These are phyloP conservation scores for Bombylius major DNA, from an alignment of 2,888 invertebrate genomes.

Conservation along the genomic window DNA sequence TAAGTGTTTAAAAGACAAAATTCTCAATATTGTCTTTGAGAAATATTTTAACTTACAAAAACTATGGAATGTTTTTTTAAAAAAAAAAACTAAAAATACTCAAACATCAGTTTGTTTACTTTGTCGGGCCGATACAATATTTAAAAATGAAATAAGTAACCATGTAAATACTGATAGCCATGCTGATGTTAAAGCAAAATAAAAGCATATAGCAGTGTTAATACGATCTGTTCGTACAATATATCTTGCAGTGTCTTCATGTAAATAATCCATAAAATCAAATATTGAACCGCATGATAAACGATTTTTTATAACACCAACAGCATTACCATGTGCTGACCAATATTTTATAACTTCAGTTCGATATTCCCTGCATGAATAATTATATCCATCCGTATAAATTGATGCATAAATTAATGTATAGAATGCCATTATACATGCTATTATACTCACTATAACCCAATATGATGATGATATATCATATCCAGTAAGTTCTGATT, in stretches of 20 bases:
- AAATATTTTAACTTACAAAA: too few species aligned
- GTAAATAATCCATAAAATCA: slow-evolving; percentile 76
- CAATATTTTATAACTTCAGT: slow-evolving; percentile 48
- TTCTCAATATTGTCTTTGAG: too few species aligned
- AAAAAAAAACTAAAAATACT: background rate
- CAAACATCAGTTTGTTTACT: slow-evolving; percentile 15
- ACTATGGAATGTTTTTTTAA: too few species aligned
- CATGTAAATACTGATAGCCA: slow-evolving; percentile 49
- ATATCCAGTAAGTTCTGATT: slow-evolving; percentile 45
- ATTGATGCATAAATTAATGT: slow-evolving; percentile 55
- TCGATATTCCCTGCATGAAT: slow-evolving; percentile 64
- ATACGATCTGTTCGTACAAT: slow-evolving; percentile 54
- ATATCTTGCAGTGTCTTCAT: slow-evolving; percentile 50
- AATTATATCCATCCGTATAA: slow-evolving; percentile 57
- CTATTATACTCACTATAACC: slow-evolving; percentile 51
- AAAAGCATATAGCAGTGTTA: slow-evolving; percentile 57
- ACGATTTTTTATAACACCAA: slow-evolving; percentile 38
- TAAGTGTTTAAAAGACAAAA: too few species aligned
- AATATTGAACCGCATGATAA: slow-evolving; percentile 60
- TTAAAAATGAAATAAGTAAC: slow-evolving; percentile 40
- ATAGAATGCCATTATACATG: slow-evolving; percentile 50
- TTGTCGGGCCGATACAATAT: slow-evolving; percentile 41
- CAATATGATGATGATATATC: slow-evolving; percentile 55
- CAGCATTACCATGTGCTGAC: slow-evolving; percentile 34
- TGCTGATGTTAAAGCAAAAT: slow-evolving; percentile 48